These are phyloP conservation scores for Vandiemenella viatica DNA, from an alignment of 2,888 invertebrate species.

Conservation along the genomic window DNA sequence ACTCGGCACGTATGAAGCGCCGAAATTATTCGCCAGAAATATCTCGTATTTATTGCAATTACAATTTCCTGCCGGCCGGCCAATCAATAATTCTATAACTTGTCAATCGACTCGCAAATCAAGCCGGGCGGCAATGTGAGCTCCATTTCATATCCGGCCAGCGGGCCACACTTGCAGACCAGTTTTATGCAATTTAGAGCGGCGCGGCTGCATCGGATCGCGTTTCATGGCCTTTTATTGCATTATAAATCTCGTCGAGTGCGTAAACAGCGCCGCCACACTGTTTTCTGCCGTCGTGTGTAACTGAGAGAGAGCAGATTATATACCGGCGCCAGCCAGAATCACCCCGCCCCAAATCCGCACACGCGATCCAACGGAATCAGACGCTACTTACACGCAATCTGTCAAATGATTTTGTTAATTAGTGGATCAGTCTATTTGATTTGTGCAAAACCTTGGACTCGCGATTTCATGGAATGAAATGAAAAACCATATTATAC, in stretches of 20 bases:
- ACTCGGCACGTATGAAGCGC: constrained; percentile 6
- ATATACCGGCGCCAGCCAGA: no score
- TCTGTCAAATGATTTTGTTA: no score
- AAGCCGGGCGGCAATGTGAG: background rate
- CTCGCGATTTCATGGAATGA: no score
- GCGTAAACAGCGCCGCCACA: background rate
- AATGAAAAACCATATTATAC: no score
- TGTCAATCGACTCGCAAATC: constrained; percentile 5
- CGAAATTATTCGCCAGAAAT: constrained; percentile 10
- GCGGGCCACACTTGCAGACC: background rate
- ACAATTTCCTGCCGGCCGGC: constrained; percentile 5
- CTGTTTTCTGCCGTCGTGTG: no score
- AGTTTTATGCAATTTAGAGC: background rate
- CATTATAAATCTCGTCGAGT: background rate
- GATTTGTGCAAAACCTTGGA: no score
- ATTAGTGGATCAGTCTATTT: no score
- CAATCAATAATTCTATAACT: constrained; percentile 5
- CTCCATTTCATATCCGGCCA: background rate
- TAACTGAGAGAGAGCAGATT: no score
- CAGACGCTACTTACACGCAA: no score
- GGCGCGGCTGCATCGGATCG: background rate
- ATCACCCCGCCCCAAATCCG: no score
- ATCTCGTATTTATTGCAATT: constrained; percentile 10
- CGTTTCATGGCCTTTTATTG: background rate
- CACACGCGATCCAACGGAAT: no score